Base-by-base conservation (phyloP, 1,140 invertebrate species). In the Pseudomyrmex gracilis region DNA sequence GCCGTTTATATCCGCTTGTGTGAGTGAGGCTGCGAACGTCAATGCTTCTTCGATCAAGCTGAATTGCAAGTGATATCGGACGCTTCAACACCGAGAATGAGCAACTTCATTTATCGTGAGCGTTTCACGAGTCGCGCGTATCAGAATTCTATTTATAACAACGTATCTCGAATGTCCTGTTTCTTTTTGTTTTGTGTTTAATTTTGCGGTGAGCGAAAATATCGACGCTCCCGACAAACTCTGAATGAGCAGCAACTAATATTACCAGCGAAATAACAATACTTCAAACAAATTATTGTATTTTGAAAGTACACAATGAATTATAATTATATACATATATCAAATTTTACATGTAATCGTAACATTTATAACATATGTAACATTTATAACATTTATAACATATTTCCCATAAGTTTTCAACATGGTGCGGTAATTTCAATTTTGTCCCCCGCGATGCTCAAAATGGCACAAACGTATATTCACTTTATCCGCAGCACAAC, bases 41-140 rank as follows among this genome's bases (percentile, higher is more conserved):
- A 71, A 47, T 58, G 43, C 20, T 49, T 58, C 17, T 34, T 58
- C 66, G 22, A 71, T 80, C 55, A 47, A 7, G 4, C 49, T 70
- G 34, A 80, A 71, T 80, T 80, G n/a, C 43, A 58, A 34, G 64
- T 78, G 20, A 70, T 80, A 49, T 70, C n/a, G 45, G 5, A 58
- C 61, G 12, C 22, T 55, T 53, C 20, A 34, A 70, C 5, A 10
- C 7, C 4, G 13, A n/a, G 15, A 47, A 47, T 4, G 1, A 74
- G 63, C 17, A 17, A 70, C 15, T 55, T 57, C n/a, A 58, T 66
- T 55, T 80, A 47, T 17, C 17, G 17, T 7, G 7, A n/a, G n/a
- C 12, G 12, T 49, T 80, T 20, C n/a, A 55, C 34, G 43, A 71
- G n/a, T 8, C 3, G 8, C 3, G 8, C 1, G 2, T 8, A 43